phyloP scores from a whole-genome alignment of 2,888 invertebrate species.

The Adelphocoris suturalis region DNA sequence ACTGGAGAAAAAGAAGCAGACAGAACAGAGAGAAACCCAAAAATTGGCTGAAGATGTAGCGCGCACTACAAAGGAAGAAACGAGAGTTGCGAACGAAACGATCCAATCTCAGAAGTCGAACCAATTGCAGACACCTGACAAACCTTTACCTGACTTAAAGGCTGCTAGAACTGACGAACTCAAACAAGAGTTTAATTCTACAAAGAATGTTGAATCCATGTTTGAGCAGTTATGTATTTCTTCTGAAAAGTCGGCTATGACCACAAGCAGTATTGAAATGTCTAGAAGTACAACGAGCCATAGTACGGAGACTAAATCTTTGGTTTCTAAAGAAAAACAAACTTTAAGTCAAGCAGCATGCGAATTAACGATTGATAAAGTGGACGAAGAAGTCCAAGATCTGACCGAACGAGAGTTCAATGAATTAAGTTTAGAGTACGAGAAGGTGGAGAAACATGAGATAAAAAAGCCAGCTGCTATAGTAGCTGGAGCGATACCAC shows the following conservation, averaged over 20 bases:
- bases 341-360: conserved; percentile 15
- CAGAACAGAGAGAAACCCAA: neutral
- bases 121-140: neutral
- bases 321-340: conserved; percentile 31
- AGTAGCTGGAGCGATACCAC: conserved; percentile 74
- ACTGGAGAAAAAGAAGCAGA: conserved; percentile 3
- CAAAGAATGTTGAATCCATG: conserved; percentile 39
- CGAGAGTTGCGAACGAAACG: neutral
- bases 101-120: neutral
- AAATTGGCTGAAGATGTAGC: neutral
- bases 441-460: conserved; percentile 76
- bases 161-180: neutral
- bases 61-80: neutral
- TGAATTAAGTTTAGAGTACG: conserved; percentile 73
- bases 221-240: conserved; percentile 48
- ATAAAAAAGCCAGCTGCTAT: conserved; percentile 76
- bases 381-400: conserved; percentile 75
- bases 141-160: neutral
- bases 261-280: neutral
- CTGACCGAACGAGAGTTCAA: conserved; percentile 74
- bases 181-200: neutral
- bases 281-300: conserved; percentile 14
- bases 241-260: neutral
- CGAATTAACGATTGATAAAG: conserved; percentile 56
- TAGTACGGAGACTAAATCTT: neutral